A percentile compares a stretch with the other conserved stretches of the same genome.
Evolutionary conservation across 2,888 invertebrate genomes (phyloP).

Genomic region (Cinara cedri): DNA sequence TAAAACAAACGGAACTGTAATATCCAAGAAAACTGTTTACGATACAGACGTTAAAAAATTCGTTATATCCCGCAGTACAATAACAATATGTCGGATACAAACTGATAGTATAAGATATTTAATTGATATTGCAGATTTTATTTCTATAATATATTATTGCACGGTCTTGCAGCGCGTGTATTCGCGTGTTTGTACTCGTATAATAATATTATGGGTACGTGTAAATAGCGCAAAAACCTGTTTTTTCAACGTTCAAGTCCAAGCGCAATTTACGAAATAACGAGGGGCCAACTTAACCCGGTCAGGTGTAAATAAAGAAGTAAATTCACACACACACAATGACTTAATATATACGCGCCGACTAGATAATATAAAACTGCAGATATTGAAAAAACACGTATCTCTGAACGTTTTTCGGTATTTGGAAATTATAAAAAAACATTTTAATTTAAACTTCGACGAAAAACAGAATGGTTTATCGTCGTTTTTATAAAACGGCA

Average conservation of each 20-base stretch:
- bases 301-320: conserved; percentile 21
- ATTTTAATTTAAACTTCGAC: too few species aligned
- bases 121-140: not conserved
- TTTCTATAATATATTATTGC: not conserved
- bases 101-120: not conserved
- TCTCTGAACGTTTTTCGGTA: too few species aligned
- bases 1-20: too few species aligned
- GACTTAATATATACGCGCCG: too few species aligned
- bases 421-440: too few species aligned
- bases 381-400: too few species aligned
- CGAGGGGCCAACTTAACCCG: conserved; percentile 23
- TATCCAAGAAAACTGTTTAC: too few species aligned
- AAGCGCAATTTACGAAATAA: conserved; percentile 31
- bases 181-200: not conserved
- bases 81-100: not conserved
- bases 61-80: not conserved
- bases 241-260: conserved; percentile 39
- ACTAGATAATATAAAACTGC: too few species aligned
- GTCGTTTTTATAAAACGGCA: too few species aligned
- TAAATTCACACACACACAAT: not conserved
- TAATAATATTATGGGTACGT: not conserved
- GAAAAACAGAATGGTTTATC: too few species aligned
- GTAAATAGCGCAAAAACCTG: conserved; percentile 32
- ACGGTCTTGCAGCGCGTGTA: too few species aligned
- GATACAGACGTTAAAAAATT: too few species aligned